phyloP scores from a whole-genome alignment of 2,113 vertebrate species.

The Kryptolebias marmoratus region DNA sequence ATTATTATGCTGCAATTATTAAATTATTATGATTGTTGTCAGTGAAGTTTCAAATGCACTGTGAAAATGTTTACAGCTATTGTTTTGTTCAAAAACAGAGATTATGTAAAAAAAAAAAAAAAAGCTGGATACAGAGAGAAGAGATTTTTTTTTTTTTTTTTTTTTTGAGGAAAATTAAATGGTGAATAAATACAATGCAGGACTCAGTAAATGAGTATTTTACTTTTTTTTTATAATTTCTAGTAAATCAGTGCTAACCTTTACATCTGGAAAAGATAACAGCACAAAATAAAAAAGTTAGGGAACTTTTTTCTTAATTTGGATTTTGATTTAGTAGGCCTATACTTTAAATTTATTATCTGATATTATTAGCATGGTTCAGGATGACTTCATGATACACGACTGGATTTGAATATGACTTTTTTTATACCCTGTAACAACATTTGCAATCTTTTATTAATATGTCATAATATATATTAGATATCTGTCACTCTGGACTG shows the following conservation, averaged over 20 bases:
- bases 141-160: too few species aligned
- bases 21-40: conserved; percentile 54
- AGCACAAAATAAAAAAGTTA: too few species aligned
- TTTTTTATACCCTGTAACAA: too few species aligned
- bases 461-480: too few species aligned
- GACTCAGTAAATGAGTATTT: conserved; percentile 7
- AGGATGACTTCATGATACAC: too few species aligned
- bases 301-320: too few species aligned
- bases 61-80: conserved; percentile 66
- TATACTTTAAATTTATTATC: too few species aligned
- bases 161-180: conserved; percentile 44
- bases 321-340: too few species aligned
- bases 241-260: neutral
- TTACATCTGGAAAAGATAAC: neutral
- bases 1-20: conserved; percentile 40
- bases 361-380: too few species aligned
- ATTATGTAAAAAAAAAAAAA: conserved; percentile 57
- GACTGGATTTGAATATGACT: too few species aligned
- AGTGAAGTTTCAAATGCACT: conserved; percentile 63
- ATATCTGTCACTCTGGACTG: too few species aligned
- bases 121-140: conserved; percentile 10
- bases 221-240: neutral
- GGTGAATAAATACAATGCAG: conserved; percentile 50
- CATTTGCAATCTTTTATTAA: too few species aligned
- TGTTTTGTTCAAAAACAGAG: conserved; percentile 36